A percentile compares a stretch with the other conserved stretches of the same genome.
Evolutionary conservation across 2,888 invertebrate genomes (phyloP).

Genomic region (Brachyptera putata): DNA sequence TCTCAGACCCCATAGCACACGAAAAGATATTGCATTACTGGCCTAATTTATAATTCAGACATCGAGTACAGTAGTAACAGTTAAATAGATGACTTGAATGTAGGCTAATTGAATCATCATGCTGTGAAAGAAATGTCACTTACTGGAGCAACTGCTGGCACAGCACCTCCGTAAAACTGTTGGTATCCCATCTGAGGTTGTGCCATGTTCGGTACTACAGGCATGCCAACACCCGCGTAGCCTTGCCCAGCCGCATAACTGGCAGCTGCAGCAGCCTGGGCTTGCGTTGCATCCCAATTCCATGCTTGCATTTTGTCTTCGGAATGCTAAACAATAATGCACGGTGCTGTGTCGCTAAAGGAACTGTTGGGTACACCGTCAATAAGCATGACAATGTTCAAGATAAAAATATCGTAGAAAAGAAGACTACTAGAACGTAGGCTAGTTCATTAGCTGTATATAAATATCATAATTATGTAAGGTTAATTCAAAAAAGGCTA

Average conservation of each 20-base stretch:
- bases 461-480: no score
- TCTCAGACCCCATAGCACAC: no score
- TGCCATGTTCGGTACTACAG: not conserved
- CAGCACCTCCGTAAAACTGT: constrained; percentile 28
- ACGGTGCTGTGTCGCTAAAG: not conserved
- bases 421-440: no score
- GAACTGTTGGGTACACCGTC: no score
- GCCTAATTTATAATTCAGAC: no score
- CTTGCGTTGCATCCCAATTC: constrained; percentile 28
- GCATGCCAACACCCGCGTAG: not conserved
- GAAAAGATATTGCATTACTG: no score
- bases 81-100: no score
- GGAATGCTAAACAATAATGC: not conserved
- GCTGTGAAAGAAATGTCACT: constrained; percentile 13
- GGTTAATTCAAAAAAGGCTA: no score
- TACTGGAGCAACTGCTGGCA: constrained; percentile 27
- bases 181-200: constrained; percentile 16
- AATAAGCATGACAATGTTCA: no score
- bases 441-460: no score
- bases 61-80: no score
- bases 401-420: no score
- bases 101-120: not conserved
- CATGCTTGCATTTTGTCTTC: constrained; percentile 33
- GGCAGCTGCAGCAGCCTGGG: constrained; percentile 17
- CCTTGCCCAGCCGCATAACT: constrained; percentile 8